A percentile compares a stretch with the other conserved stretches of the same genome.
Evolutionary conservation across 1,140 invertebrate species (phyloP).

Genomic region (honey bee (Apis mellifera)): DNA sequence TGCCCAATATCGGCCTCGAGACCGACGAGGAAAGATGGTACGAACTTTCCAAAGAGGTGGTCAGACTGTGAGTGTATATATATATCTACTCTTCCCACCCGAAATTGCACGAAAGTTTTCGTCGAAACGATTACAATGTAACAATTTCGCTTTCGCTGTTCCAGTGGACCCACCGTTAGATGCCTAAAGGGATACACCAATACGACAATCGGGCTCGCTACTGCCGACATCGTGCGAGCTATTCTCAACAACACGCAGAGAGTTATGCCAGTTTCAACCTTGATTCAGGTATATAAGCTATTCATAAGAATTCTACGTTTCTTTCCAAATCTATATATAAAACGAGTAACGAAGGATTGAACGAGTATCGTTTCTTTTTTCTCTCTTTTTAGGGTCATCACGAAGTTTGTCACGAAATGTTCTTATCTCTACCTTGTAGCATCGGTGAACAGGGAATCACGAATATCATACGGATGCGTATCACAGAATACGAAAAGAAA

Average conservation of each 20-base stretch:
- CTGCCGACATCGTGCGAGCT: slow-evolving; percentile 80
- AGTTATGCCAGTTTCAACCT: slow-evolving; percentile 83
- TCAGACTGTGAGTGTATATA: slow-evolving; percentile 78
- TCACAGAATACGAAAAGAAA: slow-evolving; percentile 81
- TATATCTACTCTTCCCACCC: background rate
- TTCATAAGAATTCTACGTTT: no score
- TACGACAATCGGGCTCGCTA: slow-evolving; percentile 82
- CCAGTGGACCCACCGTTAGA: slow-evolving; percentile 81
- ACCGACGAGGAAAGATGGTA: slow-evolving; percentile 83
- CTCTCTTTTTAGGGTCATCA: slow-evolving; percentile 83
- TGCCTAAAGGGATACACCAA: slow-evolving; percentile 83
- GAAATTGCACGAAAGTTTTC: background rate
- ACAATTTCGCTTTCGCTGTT: background rate
- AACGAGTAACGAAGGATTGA: no score
- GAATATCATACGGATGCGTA: slow-evolving; percentile 82
- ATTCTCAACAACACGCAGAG: slow-evolving; percentile 81
- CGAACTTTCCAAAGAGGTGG: slow-evolving; percentile 81
- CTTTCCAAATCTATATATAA: no score
- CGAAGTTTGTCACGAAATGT: slow-evolving; percentile 83
- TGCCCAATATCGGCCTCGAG: slow-evolving; percentile 81
- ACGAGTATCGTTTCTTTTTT: no score
- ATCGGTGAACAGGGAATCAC: slow-evolving; percentile 83
- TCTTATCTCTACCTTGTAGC: slow-evolving; percentile 83
- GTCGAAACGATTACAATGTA: no score
- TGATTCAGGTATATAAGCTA: slow-evolving; percentile 83